A percentile compares a stretch with the other conserved stretches of the same genome.
These are phyloP conservation scores for Leptonema lineaticorne DNA, from an alignment of 1,140 invertebrate genomes.

Conservation along the genomic window DNA sequence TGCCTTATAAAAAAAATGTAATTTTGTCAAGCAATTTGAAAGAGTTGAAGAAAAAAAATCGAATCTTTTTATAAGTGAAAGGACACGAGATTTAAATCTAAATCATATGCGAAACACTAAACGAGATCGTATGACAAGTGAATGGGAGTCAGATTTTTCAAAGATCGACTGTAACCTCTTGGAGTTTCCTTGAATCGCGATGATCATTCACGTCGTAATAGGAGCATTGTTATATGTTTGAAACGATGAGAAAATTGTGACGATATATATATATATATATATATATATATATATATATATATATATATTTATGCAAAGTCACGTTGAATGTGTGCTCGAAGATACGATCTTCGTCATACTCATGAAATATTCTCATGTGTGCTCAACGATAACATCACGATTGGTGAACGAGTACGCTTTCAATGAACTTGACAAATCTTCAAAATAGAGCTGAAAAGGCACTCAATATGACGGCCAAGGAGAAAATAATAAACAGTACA, in stretches of 20 bases:
- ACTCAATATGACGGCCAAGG: background rate
- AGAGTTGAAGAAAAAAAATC: too few species aligned
- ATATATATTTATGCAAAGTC: too few species aligned
- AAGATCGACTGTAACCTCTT: background rate
- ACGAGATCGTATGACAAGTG: background rate
- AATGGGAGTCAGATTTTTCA: background rate
- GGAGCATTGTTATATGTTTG: slow-evolving; percentile 1
- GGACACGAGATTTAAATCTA: too few species aligned
- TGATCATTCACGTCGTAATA: background rate
- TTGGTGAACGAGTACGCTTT: background rate
- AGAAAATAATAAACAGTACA: background rate
- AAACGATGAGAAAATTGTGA: too few species aligned
- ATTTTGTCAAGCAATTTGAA: too few species aligned
- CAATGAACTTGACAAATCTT: background rate
- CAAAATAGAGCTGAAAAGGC: background rate
- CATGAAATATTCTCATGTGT: too few species aligned
- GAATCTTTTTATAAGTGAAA: background rate
- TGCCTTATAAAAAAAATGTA: too few species aligned
- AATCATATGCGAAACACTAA: background rate
- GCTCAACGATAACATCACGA: background rate
- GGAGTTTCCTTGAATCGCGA: background rate
- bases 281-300: too few species aligned
- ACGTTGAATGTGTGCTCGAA: background rate
- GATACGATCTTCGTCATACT: background rate
- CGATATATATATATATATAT: too few species aligned